Evolutionary conservation across 2,797 vertebrate genomes (phyloP).

Genomic region (Rhinella marina): DNA sequence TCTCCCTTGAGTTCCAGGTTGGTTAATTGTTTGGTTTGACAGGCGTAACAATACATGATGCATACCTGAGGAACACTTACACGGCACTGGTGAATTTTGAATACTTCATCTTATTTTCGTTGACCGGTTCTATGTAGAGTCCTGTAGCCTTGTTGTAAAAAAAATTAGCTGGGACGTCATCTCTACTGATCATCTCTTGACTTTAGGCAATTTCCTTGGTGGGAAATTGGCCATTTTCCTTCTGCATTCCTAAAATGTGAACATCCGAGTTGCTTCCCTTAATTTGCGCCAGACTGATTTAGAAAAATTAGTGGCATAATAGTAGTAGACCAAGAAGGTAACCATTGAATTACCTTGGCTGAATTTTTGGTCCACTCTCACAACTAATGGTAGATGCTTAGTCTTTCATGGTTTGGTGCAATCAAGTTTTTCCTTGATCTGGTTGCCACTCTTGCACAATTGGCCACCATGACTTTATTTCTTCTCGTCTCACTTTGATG

Average conservation of each 20-base stretch:
- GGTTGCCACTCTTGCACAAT: constrained; percentile 7
- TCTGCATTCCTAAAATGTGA: background rate
- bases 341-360: background rate
- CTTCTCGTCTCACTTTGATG: background rate
- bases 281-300: background rate
- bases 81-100: background rate
- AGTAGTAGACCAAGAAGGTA: background rate
- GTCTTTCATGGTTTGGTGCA: background rate
- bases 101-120: background rate
- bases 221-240: background rate
- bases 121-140: background rate
- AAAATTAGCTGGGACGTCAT: background rate
- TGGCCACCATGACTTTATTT: background rate
- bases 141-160: background rate
- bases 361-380: background rate
- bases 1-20: background rate
- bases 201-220: background rate
- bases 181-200: background rate
- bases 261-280: background rate
- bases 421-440: background rate
- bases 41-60: background rate
- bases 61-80: background rate
- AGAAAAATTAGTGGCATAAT: background rate
- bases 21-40: background rate
- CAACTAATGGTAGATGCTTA: background rate